Conservation (phyloP, 2,113 vertebrate genomes). For the Colaptes auratus region DNA sequence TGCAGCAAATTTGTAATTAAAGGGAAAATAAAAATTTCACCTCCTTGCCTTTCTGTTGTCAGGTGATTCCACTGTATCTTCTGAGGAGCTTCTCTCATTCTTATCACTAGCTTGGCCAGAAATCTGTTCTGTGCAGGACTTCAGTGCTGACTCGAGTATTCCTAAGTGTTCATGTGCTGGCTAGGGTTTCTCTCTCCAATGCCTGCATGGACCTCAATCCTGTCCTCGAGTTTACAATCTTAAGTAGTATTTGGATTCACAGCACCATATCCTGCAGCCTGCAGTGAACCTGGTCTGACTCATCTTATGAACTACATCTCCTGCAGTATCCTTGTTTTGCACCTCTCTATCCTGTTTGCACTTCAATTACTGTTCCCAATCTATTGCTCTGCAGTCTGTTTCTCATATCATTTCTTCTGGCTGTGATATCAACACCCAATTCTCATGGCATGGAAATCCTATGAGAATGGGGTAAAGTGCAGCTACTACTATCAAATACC, state of each 20-base stretch:
- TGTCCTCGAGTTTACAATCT: accelerated
- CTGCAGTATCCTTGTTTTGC: neutral
- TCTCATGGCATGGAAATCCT: neutral
- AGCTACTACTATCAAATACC: neutral
- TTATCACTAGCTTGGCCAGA: neutral
- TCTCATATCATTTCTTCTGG: neutral
- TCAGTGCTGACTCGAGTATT: accelerated
- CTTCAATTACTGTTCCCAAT: neutral
- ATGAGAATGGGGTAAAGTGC: neutral
- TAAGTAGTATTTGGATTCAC: neutral
- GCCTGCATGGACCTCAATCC: neutral
- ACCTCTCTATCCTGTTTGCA: neutral
- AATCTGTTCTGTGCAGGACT: accelerated
- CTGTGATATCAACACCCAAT: neutral
- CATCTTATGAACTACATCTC: neutral
- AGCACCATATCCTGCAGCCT: accelerated
- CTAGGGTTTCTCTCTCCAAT: neutral
- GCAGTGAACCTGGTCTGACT: neutral
- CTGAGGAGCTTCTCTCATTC: neutral
- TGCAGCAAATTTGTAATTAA: neutral
- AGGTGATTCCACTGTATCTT: neutral
- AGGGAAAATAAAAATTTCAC: neutral
- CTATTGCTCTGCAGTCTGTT: neutral
- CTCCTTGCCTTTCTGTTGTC: neutral
- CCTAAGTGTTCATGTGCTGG: neutral